phyloP scores from a whole-genome alignment of 2,888 invertebrate genomes.

The Ditylenchus weischeri region DNA sequence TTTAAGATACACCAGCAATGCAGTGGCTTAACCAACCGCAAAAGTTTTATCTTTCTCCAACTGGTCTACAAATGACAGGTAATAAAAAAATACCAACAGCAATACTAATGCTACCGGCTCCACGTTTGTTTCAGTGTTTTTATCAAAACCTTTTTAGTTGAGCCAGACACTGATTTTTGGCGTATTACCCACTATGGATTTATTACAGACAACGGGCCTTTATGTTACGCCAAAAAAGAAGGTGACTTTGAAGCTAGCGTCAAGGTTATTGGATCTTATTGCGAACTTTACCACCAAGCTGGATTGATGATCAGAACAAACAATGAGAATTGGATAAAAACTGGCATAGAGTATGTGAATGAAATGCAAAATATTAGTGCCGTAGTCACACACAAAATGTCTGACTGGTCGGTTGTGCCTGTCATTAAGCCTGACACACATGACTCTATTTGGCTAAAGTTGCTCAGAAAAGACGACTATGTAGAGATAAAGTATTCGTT shows the following conservation, averaged over 20 bases:
- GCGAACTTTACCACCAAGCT: constrained; percentile 7
- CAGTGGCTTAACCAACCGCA: too few relatives aligned
- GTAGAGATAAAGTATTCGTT: constrained; percentile 2
- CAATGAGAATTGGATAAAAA: constrained; percentile 9
- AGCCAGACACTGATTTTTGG: constrained; percentile 10
- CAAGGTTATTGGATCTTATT: constrained; percentile 3
- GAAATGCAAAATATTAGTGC: constrained; percentile 6
- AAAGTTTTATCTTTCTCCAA: too few relatives aligned
- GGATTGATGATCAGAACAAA: constrained; percentile 1
- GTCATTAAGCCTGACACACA: background rate
- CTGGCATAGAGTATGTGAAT: constrained; percentile 6
- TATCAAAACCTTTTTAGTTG: background rate
- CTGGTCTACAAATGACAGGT: too few relatives aligned
- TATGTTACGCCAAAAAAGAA: background rate
- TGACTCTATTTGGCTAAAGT: background rate
- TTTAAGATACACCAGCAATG: too few relatives aligned
- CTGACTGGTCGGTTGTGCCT: constrained; percentile 11
- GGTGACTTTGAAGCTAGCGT: constrained; percentile 2
- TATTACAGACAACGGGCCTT: background rate
- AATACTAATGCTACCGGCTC: too few relatives aligned
- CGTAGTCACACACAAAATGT: constrained; percentile 1
- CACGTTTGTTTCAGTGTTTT: too few relatives aligned
- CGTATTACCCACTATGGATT: background rate
- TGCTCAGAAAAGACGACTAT: constrained; percentile 1
- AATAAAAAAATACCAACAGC: too few relatives aligned